Percentiles rank a stretch among this genome's conserved stretches.
Conservation (phyloP, 2,888 invertebrate species). For the Julus scanicus region DNA sequence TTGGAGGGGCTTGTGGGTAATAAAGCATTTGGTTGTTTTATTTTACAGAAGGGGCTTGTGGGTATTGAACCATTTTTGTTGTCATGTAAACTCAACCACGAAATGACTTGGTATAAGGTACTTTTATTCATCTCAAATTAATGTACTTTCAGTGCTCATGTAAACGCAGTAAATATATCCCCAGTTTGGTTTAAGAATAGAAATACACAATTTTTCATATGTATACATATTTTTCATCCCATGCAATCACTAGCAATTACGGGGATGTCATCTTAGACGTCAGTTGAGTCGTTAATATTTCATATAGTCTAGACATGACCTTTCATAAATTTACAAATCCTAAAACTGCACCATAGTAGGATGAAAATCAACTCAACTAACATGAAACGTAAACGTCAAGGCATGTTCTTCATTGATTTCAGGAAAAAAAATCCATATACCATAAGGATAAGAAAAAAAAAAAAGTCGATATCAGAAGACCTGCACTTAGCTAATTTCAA, state of each 20-base stretch:
- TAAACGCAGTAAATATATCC: too few species aligned
- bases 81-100: too few species aligned
- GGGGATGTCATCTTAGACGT: background rate
- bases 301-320: background rate
- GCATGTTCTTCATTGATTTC: background rate
- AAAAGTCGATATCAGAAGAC: background rate
- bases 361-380: background rate
- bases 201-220: background rate
- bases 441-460: background rate
- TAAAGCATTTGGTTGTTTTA: too few species aligned
- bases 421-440: background rate
- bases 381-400: background rate
- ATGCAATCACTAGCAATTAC: background rate
- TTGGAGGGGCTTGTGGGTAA: too few species aligned
- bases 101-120: too few species aligned
- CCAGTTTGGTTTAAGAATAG: background rate
- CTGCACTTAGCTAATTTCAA: slow-evolving; percentile 27
- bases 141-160: too few species aligned
- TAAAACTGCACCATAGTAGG: background rate
- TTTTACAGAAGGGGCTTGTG: too few species aligned
- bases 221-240: background rate
- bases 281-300: background rate
- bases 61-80: too few species aligned
- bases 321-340: background rate
- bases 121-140: background rate